A percentile compares a stretch with the other conserved stretches of the same genome.
These are phyloP conservation scores for Halisarca cf. caerulea DNA, from an alignment of 37 sponge, comb jelly and placozoan genomes.

Conservation along the genomic window DNA sequence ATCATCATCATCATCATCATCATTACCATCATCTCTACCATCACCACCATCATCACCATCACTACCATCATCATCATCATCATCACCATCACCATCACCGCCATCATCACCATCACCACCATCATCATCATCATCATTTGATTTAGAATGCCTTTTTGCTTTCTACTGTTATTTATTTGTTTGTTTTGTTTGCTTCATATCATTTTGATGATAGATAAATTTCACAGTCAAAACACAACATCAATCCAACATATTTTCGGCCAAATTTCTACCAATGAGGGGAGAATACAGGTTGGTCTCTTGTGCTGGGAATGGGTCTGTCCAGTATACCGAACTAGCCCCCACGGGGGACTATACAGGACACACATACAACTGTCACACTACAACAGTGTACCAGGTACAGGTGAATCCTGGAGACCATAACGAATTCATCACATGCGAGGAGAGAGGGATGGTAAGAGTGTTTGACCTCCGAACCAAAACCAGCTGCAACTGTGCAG, in stretches of 20 bases:
- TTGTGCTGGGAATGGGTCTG: constrained; percentile 84
- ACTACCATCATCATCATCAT: background rate
- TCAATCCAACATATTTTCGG: constrained; percentile 85
- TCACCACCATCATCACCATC: background rate
- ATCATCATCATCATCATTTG: too few species aligned
- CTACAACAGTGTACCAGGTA: constrained; percentile 78
- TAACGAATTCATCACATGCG: constrained; percentile 82
- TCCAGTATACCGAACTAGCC: constrained; percentile 67
- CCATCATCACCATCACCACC: too few species aligned
- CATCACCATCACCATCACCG: too few species aligned
- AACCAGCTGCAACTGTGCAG: constrained; percentile 65
- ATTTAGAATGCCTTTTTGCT: too few species aligned
- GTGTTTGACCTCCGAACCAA: constrained; percentile 80
- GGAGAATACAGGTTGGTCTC: constrained; percentile 72
- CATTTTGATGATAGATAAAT: too few species aligned
- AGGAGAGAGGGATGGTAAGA: constrained; percentile 79
- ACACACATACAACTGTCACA: constrained; percentile 75
- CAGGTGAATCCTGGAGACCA: constrained; percentile 62
- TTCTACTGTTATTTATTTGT: too few species aligned
- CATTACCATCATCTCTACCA: background rate
- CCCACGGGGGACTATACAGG: constrained; percentile 43
- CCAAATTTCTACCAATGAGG: constrained; percentile 74
- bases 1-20: background rate
- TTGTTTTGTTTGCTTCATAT: too few species aligned
- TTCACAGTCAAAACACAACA: constrained; percentile 58